phyloP scores from a whole-genome alignment of 1,140 invertebrate genomes.

The Hydropsyche tenuis region DNA sequence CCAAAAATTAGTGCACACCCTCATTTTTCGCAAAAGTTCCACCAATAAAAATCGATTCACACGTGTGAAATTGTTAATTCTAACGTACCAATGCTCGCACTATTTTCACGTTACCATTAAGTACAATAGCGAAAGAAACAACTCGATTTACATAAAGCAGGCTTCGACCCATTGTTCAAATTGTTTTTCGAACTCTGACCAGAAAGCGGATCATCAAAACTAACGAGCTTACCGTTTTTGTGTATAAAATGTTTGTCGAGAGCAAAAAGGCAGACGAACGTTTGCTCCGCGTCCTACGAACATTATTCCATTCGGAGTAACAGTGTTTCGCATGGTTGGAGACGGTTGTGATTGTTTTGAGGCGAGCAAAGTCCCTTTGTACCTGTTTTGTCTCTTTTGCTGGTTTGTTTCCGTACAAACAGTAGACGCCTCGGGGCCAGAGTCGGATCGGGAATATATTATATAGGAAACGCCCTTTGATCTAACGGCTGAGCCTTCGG shows the following conservation, averaged over 20 bases:
- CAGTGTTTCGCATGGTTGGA: background rate
- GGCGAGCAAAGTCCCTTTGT: background rate
- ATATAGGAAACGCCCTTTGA: background rate
- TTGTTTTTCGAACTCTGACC: too few relatives aligned
- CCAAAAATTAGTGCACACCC: too few relatives aligned
- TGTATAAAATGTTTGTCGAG: background rate
- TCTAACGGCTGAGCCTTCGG: background rate
- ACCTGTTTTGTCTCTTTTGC: constrained; percentile 10
- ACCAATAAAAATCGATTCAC: too few relatives aligned
- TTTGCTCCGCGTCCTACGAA: background rate
- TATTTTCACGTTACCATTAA: too few relatives aligned
- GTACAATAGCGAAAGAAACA: too few relatives aligned
- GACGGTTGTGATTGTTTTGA: constrained; percentile 12
- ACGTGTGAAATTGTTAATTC: too few relatives aligned
- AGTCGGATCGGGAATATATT: background rate
- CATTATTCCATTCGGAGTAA: constrained; percentile 5
- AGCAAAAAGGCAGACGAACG: too few relatives aligned
- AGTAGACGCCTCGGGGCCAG: background rate
- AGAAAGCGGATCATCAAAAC: too few relatives aligned
- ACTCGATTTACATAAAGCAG: too few relatives aligned
- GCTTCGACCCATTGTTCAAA: too few relatives aligned
- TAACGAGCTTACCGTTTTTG: background rate
- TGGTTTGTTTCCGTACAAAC: constrained; percentile 1
- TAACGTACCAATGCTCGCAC: too few relatives aligned
- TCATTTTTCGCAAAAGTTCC: too few relatives aligned